These are phyloP conservation scores for Steinernema feltiae DNA, from an alignment of 1,140 invertebrate genomes.

Conservation along the genomic window DNA sequence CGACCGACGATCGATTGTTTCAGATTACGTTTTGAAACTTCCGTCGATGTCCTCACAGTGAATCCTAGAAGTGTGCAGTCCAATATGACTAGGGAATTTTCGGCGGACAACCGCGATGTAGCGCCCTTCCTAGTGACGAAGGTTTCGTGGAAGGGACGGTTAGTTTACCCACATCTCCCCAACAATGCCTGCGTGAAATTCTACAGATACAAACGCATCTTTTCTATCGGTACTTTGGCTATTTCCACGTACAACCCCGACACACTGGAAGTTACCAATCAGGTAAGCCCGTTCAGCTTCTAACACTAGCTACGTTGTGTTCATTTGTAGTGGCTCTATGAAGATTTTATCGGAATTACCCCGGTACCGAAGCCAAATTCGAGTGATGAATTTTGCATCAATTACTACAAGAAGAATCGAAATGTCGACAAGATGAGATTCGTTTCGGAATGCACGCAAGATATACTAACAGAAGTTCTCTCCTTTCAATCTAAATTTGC, in stretches of 20 bases:
- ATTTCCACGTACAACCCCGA: conserved; percentile 94
- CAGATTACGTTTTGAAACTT: not conserved
- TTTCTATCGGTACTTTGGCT: conserved; percentile 86
- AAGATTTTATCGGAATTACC: conserved; percentile 62
- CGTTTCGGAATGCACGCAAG: conserved; percentile 85
- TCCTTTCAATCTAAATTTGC: conserved; percentile 63
- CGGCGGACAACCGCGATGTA: conserved; percentile 60
- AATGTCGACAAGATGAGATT: conserved; percentile 91
- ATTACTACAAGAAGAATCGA: conserved; percentile 72
- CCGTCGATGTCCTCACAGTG: not conserved
- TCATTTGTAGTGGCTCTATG: conserved; percentile 62
- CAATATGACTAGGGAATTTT: conserved; percentile 26
- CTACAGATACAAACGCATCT: conserved; percentile 86
- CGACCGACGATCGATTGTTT: too few species aligned
- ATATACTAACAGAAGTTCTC: conserved; percentile 84
- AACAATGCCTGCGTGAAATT: conserved; percentile 27
- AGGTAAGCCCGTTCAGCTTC: conserved; percentile 69
- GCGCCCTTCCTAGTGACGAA: conserved; percentile 90
- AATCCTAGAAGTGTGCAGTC: too few species aligned
- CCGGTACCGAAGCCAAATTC: conserved; percentile 57
- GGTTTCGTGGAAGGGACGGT: conserved; percentile 92
- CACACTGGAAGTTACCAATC: conserved; percentile 89
- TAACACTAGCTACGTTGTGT: conserved; percentile 60
- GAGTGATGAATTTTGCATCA: conserved; percentile 72
- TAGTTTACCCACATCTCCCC: conserved; percentile 57